Evolutionary conservation across 2,888 invertebrate species (phyloP), one percentile per base, ranked within the genome.

Genomic region (Drosophila anomelani): DNA sequence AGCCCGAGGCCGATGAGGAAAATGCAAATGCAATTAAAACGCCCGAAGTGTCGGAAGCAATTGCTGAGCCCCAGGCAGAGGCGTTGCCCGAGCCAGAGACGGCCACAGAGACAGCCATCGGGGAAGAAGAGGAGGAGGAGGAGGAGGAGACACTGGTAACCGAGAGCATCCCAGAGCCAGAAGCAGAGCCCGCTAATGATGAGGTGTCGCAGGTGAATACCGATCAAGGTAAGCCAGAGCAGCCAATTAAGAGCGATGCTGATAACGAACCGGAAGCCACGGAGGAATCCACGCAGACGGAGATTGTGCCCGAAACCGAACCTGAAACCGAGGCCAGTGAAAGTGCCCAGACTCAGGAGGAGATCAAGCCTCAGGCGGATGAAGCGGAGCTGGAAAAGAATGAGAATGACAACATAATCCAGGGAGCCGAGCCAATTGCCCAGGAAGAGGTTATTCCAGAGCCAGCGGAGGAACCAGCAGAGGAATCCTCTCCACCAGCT

Each of bases 1-100:
- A 56, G 51, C 36, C 29, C 32, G 62, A 47, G 60, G 29, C 53
- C 32, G 26, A 26, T 36, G 55, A 64, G 53, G 80, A 76, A 79
- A 83, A 88, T 83, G 81, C 73, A 86, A 88, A 85, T 85, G 86
- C 86, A 88, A 88, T 85, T 85, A 88, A 88, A 74, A 81, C 85
- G 80, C 85, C 88, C 72, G 88, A 88, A 76, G 81, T 89, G 79
- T 89, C 79, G 78, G 85, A 87, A 81, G 80, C 80, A 80, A 76
- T 79, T 75, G 78, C 73, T 70, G 59, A 81, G 75, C 81, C 81
- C 58, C 66, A 67, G 69, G 47, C 59, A 17, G 73, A 63, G 51
- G 36, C 39, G 34, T 62, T 61, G 55, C 15, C 54, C 13, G 73
- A 67, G 36, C 7, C 53, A 32, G 59, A 70, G 43, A 26, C 63